phyloP scores from a whole-genome alignment of 2,113 vertebrate genomes.

The Callorhinus ursinus region DNA sequence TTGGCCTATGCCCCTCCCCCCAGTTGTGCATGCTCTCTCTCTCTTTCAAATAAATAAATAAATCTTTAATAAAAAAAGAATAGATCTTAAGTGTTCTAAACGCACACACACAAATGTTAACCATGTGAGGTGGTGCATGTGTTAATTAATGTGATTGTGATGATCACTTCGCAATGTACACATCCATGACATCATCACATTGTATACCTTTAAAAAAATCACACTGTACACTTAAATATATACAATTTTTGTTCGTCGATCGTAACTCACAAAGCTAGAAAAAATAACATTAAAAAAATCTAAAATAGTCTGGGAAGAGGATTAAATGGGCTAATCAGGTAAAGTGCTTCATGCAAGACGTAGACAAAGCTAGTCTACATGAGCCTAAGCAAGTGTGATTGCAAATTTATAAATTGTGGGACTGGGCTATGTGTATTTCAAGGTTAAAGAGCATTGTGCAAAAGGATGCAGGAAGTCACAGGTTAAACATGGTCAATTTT shows the following conservation, averaged over 20 bases:
- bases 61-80: background rate
- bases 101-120: too few relatives aligned
- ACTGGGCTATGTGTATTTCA: accelerated
- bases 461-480: background rate
- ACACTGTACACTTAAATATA: background rate
- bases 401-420: background rate
- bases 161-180: background rate
- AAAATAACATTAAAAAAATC: background rate
- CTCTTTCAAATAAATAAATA: background rate
- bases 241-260: background rate
- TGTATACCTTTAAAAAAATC: background rate
- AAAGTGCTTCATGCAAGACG: background rate
- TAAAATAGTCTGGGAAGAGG: background rate
- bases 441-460: background rate
- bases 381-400: background rate
- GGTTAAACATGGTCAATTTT: background rate
- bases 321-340: background rate
- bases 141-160: background rate
- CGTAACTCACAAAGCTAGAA: background rate
- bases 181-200: background rate
- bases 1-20: background rate
- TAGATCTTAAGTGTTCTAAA: background rate
- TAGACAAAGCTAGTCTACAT: background rate
- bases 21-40: background rate
- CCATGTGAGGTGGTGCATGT: background rate